These are phyloP conservation scores for Mustela lutreola DNA, from an alignment of 2,113 vertebrate species.

Conservation along the genomic window DNA sequence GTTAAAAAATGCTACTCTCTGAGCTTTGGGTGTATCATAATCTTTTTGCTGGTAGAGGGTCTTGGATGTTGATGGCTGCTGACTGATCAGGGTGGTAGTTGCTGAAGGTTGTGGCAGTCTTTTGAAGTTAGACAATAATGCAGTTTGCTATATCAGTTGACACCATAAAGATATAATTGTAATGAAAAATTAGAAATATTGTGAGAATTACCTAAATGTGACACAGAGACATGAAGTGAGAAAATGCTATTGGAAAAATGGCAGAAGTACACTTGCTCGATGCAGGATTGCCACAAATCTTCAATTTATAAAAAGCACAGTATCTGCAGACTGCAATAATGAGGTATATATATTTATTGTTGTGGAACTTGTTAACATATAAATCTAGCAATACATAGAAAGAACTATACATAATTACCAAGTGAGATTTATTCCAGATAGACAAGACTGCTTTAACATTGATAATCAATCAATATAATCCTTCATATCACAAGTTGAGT, in stretches of 20 bases:
- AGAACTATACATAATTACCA: background rate
- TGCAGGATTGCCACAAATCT: background rate
- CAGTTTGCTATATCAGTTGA: background rate
- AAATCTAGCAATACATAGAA: background rate
- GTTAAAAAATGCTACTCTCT: background rate
- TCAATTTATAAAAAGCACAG: background rate
- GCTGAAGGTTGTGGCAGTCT: background rate
- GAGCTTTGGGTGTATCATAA: background rate
- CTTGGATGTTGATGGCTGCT: background rate
- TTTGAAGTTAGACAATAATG: background rate
- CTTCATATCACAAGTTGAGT: background rate
- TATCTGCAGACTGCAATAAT: background rate
- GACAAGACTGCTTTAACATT: background rate
- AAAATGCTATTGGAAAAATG: background rate
- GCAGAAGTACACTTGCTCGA: background rate
- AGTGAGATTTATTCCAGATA: background rate
- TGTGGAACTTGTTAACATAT: background rate
- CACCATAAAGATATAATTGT: background rate
- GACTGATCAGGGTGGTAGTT: background rate
- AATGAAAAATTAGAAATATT: background rate
- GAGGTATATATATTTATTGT: background rate
- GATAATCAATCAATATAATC: background rate
- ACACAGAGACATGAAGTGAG: background rate
- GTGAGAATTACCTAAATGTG: background rate
- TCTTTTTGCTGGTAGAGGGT: background rate